Evolutionary conservation across 2,113 vertebrate genomes (phyloP).

Genomic region (Cyprinus carpio): DNA sequence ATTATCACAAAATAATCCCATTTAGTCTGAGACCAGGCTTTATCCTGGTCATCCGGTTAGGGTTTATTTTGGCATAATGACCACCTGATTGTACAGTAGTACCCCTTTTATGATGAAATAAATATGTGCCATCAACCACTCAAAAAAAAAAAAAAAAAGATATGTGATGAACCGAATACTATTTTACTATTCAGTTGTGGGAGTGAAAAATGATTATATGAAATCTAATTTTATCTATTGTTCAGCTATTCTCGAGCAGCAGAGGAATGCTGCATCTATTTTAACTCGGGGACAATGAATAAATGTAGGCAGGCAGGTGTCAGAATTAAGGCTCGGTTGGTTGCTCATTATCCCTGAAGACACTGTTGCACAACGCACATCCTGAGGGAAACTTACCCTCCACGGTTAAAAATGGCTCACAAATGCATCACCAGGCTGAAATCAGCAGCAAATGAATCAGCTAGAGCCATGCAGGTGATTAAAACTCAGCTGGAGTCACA

Average conservation of each 20-base stretch:
- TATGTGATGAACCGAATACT: neutral
- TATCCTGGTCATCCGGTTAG: neutral
- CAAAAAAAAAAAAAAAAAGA: neutral
- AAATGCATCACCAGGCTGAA: conserved; percentile 22
- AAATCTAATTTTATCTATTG: neutral
- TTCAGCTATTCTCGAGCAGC: neutral
- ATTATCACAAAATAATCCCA: neutral
- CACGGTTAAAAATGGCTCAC: conserved; percentile 31
- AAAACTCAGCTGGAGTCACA: conserved; percentile 4
- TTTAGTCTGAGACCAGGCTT: neutral
- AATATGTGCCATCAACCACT: neutral
- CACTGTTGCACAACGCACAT: conserved; percentile 14
- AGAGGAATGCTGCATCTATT: conserved; percentile 22
- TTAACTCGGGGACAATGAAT: conserved; percentile 26
- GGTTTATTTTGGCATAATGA: neutral
- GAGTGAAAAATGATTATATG: neutral
- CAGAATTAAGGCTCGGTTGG: conserved; percentile 36
- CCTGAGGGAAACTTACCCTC: conserved; percentile 37
- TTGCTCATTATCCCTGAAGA: conserved; percentile 46
- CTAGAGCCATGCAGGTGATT: neutral
- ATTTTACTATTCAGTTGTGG: neutral
- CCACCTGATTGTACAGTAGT: neutral
- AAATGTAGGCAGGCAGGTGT: conserved; percentile 50
- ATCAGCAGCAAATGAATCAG: conserved; percentile 32
- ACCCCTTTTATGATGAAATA: neutral